A percentile compares a stretch with the other conserved stretches of the same genome.
phyloP scores from a whole-genome alignment of 2,888 invertebrate species.

The Microchrysa polita region DNA sequence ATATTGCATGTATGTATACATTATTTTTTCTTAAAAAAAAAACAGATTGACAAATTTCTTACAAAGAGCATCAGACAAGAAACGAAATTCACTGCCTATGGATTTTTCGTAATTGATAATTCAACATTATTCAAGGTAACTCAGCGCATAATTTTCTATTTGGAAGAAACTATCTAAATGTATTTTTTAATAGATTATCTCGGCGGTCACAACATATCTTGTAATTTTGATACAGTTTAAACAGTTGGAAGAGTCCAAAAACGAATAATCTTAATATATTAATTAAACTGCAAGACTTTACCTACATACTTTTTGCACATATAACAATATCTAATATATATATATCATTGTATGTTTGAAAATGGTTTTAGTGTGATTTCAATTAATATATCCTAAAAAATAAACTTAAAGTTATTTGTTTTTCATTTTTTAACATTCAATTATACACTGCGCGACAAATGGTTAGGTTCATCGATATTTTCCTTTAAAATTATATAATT shows the following conservation, averaged over 20 bases:
- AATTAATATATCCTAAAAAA: too few relatives aligned
- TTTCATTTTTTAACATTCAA: too few relatives aligned
- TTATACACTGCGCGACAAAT: too few relatives aligned
- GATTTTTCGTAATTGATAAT: constrained; percentile 62
- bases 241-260: constrained; percentile 57
- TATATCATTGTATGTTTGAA: too few relatives aligned
- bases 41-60: constrained; percentile 61
- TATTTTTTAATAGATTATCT: constrained; percentile 60
- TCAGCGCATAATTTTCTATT: too few relatives aligned
- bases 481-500: too few relatives aligned
- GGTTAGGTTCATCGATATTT: too few relatives aligned
- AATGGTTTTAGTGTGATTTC: too few relatives aligned
- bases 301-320: too few relatives aligned
- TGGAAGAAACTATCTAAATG: neutral
- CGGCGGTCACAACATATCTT: constrained; percentile 63
- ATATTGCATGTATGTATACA: constrained; percentile 25
- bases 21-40: constrained; percentile 2
- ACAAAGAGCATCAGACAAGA: constrained; percentile 63
- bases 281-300: too few relatives aligned
- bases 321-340: too few relatives aligned
- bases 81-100: constrained; percentile 62
- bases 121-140: constrained; percentile 62
- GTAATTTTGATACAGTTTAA: constrained; percentile 64
- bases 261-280: neutral
- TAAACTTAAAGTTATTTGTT: too few relatives aligned